Conservation (phyloP, 2,113 vertebrate genomes). For the Hippocampus mohnikei region DNA sequence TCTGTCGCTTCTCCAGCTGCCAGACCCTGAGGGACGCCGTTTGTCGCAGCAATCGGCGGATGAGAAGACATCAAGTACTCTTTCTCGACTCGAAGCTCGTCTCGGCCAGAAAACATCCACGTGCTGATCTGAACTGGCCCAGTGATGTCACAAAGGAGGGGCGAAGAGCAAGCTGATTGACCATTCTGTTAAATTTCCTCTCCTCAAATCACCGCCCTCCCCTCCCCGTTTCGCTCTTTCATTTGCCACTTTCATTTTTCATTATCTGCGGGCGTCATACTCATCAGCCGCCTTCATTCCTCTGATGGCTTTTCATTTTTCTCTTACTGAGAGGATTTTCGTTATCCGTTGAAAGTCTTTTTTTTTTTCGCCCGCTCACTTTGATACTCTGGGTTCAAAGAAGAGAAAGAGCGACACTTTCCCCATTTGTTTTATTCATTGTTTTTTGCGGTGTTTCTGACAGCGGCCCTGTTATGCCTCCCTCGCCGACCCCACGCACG, state of each 20-base stretch:
- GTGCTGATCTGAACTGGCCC: constrained; percentile 12
- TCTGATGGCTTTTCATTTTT: constrained; percentile 44
- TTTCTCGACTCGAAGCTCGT: constrained; percentile 23
- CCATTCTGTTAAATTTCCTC: constrained; percentile 22
- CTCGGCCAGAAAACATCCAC: constrained; percentile 21
- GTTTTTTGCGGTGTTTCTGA: constrained; percentile 30
- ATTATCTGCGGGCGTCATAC: constrained; percentile 48
- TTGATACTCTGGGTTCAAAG: constrained; percentile 29
- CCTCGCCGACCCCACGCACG: constrained; percentile 39
- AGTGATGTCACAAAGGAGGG: constrained; percentile 6
- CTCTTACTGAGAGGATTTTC: constrained; percentile 38
- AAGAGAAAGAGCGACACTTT: constrained; percentile 16
- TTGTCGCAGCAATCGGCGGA: constrained; percentile 16
- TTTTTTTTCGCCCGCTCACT: constrained; percentile 27
- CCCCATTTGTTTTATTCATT: constrained; percentile 15
- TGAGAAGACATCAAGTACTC: constrained; percentile 25
- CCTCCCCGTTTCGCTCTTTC: not conserved
- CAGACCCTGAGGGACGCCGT: constrained; percentile 8
- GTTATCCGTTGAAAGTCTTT: constrained; percentile 37
- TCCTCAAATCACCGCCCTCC: constrained; percentile 27
- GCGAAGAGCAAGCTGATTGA: constrained; percentile 4
- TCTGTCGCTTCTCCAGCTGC: constrained; percentile 23
- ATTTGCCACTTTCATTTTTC: constrained; percentile 41
- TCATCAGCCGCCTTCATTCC: constrained; percentile 41
- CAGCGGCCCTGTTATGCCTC: constrained; percentile 50